Evolutionary conservation across 2,797 vertebrate genomes (phyloP), one percentile per base, ranked within the genome.

Genomic region (Acanthornis magna): DNA sequence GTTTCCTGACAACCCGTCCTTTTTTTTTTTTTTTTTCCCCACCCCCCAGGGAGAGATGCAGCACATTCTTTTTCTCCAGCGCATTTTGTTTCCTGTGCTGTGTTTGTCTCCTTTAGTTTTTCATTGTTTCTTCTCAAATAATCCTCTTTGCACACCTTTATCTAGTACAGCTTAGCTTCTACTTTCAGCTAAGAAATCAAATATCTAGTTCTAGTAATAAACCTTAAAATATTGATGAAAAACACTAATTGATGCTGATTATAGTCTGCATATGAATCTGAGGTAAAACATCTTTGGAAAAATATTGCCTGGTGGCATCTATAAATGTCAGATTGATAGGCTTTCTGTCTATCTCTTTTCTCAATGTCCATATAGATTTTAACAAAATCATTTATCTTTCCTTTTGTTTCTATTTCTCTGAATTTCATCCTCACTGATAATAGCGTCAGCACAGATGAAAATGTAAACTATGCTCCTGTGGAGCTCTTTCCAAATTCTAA

Each of bases 1-100:
- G 7, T 12, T 57, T 75, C 20, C 30, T 67, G 26, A 62, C 8
- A 50, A 30, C 6, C 1, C 1, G 3, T 2, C 4, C 3, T 38
- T 5, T 7, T 23, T 18, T 36, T 14, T 11, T 29, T 43, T 23
- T 36, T 20, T n/a, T n/a, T n/a, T n/a, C n/a, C n/a, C n/a, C n/a
- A n/a, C n/a, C n/a, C n/a, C 16, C 14, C 16, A 38, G 7, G 29
- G 12, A 19, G 5, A n/a, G 12, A 57, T 63, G 5, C 29, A 86
- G 23, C 25, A 51, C 19, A 10, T 61, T 79, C 6, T 77, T 34
- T 63, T 63, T 65, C 26, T 72, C 7, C 26, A 15, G 6, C 4
- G 30, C 3, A 1, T 6, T 34, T 40, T 20, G 3, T 20, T 23
- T 11, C 1, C 3, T 60, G 15, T 34, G 16, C 32, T 32, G 4